Base-by-base conservation (phyloP, 2,888 invertebrate species). In the Temnothorax unifasciatus region DNA sequence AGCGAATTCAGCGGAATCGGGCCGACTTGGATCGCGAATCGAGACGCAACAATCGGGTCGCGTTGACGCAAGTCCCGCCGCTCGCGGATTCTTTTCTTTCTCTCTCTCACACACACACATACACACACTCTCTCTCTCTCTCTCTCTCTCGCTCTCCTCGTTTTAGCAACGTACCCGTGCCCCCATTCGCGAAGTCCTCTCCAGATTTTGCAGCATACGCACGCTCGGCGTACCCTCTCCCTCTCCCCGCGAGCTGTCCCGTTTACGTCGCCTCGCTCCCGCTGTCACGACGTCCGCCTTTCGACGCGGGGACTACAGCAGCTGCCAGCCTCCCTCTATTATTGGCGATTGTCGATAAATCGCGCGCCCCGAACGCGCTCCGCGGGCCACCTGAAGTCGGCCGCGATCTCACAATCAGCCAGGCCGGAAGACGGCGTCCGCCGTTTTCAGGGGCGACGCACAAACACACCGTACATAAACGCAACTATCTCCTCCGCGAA, bases 131-230 rank as follows among this genome's bases (percentile, higher is more conserved):
- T 21, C 34, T 4, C 18, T 13, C 8, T 1, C 11, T 8, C 54
- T 54, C 15, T 87, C 85, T 61, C 59, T n/a, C n/a, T n/a, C n/a
- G n/a, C n/a, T n/a, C n/a, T n/a, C n/a, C n/a, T 8, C 59, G 25
- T 69, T 74, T 84, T 68, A 54, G 57, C 47, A 75, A 90, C 91
- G 73, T 88, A 90, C 89, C 90, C 87, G 88, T 90, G 87, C 83
- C 79, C 86, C 90, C 90, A 90, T 90, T 86, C 88, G 90, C 81
- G 21, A 77, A 29, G 64, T 77, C 64, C 77, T 77, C 68, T 82
- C 84, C 64, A 47, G 54, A 82, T 50, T 84, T 84, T 63, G 82
- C 84, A 84, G 86, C 89, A 87, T 90, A 88, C 84, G 83, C 84
- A 74, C 68, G 52, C 44, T 18, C 52, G 44, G 4, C 15, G 21